Evolutionary conservation across 2,113 vertebrate genomes (phyloP).

Genomic region (Ameiurus melas): DNA sequence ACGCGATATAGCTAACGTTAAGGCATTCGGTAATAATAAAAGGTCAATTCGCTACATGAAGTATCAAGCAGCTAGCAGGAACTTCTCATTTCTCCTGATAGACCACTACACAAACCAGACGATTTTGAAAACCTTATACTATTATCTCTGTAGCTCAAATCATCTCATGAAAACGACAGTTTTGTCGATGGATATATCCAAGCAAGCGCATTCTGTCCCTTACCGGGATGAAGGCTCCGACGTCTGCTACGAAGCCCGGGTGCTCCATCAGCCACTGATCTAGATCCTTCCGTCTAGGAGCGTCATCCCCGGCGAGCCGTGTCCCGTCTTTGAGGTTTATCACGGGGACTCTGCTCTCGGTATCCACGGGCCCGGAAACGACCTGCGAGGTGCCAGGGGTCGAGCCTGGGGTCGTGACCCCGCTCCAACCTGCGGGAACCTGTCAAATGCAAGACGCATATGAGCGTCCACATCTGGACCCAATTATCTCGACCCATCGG

Average conservation of each 20-base stretch:
- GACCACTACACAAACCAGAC: background rate
- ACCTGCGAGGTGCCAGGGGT: conserved; percentile 66
- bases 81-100: background rate
- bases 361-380: conserved; percentile 74
- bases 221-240: conserved; percentile 93
- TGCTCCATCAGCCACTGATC: conserved; percentile 94
- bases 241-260: conserved; percentile 94
- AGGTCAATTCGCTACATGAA: background rate
- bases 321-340: conserved; percentile 98
- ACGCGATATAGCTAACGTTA: background rate
- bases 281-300: conserved; percentile 89
- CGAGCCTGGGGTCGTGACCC: conserved; percentile 68
- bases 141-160: background rate
- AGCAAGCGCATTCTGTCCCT: conserved; percentile 48
- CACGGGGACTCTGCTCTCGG: conserved; percentile 89
- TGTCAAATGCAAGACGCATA: conserved; percentile 53
- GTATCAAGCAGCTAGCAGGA: background rate
- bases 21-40: background rate
- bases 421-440: conserved; percentile 79
- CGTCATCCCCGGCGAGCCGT: conserved; percentile 93
- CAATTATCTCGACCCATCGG: background rate
- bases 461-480: background rate
- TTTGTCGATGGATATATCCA: background rate
- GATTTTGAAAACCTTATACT: background rate
- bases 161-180: background rate